Evolutionary conservation across 2,113 vertebrate species (phyloP).

Genomic region (Heterocephalus glaber): DNA sequence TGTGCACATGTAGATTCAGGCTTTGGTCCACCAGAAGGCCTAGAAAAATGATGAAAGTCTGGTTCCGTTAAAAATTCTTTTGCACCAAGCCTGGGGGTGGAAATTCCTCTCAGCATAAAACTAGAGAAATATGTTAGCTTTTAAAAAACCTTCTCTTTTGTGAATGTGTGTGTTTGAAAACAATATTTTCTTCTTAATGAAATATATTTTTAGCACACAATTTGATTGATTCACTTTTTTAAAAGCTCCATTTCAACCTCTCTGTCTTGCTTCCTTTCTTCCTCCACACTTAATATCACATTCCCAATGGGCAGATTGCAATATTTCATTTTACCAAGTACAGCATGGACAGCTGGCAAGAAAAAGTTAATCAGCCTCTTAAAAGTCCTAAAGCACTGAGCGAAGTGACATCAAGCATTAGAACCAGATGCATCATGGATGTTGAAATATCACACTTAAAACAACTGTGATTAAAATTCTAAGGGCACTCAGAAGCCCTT

Average conservation of each 20-base stretch:
- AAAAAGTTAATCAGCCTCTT: background rate
- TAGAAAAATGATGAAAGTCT: background rate
- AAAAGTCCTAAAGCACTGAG: background rate
- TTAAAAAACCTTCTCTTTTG: background rate
- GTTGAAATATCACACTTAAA: background rate
- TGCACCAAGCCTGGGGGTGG: background rate
- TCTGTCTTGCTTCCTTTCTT: background rate
- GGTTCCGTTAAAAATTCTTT: background rate
- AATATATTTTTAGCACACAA: background rate
- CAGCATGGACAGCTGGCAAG: background rate
- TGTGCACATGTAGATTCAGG: background rate
- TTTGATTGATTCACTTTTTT: background rate
- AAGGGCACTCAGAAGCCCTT: background rate
- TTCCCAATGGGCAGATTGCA: background rate
- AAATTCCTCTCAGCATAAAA: background rate
- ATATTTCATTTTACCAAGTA: background rate
- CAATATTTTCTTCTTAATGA: background rate
- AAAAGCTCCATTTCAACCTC: background rate
- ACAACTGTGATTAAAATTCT: background rate
- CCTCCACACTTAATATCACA: background rate
- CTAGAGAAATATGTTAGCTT: background rate
- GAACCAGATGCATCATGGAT: background rate
- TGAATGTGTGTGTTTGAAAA: background rate
- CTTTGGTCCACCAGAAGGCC: background rate
- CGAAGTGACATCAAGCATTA: background rate